These are phyloP conservation scores for Chiloscyllium plagiosum DNA, from an alignment of 2,113 vertebrate species.

Conservation along the genomic window DNA sequence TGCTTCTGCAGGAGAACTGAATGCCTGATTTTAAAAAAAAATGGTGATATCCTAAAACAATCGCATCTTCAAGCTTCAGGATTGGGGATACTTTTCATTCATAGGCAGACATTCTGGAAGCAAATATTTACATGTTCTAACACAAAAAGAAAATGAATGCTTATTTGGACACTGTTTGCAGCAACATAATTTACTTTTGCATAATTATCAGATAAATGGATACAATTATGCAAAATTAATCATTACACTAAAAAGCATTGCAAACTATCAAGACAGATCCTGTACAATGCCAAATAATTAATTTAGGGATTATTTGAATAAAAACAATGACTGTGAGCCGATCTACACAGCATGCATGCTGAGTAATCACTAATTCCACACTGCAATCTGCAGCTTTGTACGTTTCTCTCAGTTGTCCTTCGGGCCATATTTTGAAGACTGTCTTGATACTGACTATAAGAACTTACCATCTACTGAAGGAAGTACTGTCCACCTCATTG, in stretches of 20 bases:
- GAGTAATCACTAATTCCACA: not conserved
- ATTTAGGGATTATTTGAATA: not conserved
- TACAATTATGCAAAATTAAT: not conserved
- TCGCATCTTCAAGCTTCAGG: not conserved
- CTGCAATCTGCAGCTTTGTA: not conserved
- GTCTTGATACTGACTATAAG: not conserved
- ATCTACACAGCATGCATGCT: not conserved
- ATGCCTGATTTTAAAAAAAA: not conserved
- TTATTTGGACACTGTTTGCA: not conserved
- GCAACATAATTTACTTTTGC: not conserved
- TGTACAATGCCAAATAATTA: not conserved
- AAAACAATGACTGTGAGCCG: not conserved
- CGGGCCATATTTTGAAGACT: not conserved
- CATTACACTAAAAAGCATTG: not conserved
- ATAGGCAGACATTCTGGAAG: not conserved
- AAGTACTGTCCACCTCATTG: conserved; percentile 89
- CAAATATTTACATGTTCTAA: not conserved
- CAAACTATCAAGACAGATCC: not conserved
- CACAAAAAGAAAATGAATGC: not conserved
- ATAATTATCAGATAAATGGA: conserved; percentile 15
- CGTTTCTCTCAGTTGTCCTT: not conserved
- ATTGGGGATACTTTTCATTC: not conserved
- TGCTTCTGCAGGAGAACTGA: not conserved
- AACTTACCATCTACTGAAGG: conserved; percentile 76
- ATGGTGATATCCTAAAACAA: not conserved